These are phyloP conservation scores for Trichoplusia ni DNA, from an alignment of 1,140 invertebrate species.

Conservation along the genomic window DNA sequence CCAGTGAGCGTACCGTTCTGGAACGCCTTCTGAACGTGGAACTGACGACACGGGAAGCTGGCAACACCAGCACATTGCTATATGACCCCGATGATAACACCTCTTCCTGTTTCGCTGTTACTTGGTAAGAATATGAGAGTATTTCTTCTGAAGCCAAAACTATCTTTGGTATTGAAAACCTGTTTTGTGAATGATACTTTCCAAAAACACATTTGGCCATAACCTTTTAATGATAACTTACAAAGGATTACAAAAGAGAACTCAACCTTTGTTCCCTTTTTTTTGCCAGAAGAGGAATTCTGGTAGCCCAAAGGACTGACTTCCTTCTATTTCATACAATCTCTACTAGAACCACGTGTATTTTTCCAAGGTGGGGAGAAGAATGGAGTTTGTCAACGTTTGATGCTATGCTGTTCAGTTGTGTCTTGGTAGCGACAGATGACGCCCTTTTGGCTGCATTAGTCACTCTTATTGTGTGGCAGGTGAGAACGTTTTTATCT, in stretches of 20 bases:
- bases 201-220: too few species aligned
- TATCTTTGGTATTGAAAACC: too few species aligned
- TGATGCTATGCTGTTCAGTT: conserved; percentile 64
- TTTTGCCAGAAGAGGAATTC: too few species aligned
- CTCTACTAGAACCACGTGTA: background rate
- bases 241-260: too few species aligned
- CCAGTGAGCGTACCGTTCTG: conserved; percentile 58
- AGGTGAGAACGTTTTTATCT: conserved; percentile 45
- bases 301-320: too few species aligned
- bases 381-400: conserved; percentile 67
- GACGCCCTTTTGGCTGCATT: conserved; percentile 53
- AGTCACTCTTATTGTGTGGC: conserved; percentile 50
- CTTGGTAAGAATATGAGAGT: conserved; percentile 53
- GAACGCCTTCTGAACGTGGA: conserved; percentile 66
- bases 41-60: conserved; percentile 55
- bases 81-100: conserved; percentile 54
- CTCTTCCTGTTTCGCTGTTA: conserved; percentile 64
- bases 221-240: background rate
- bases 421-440: conserved; percentile 42
- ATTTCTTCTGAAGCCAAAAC: background rate
- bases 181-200: too few species aligned
- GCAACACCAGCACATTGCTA: conserved; percentile 63
- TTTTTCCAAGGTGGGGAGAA: conserved; percentile 62
- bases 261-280: too few species aligned
- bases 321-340: too few species aligned